Base-by-base conservation (phyloP, 2,888 invertebrate genomes). In the Sminthurides aquaticus region DNA sequence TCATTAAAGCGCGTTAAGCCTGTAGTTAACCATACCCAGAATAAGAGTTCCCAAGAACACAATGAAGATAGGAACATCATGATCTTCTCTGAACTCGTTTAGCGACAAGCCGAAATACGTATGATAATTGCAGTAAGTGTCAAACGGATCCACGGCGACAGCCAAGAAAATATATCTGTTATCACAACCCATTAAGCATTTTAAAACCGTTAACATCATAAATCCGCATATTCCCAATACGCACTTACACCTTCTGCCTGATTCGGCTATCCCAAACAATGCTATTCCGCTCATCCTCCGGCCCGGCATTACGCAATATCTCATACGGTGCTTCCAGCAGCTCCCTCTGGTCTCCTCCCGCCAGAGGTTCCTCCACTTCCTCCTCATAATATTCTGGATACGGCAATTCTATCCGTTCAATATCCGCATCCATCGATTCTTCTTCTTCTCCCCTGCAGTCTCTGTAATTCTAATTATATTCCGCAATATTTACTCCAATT, bases 71-170 rank as follows among this genome's bases (percentile, higher is more conserved):
- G 64, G 48, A 20, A 62, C 29, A 11, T 66, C 59, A 1, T 56
- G 34, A 15, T 56, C 60, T 29, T 66, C 67, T 20, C 60, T 43
- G 11, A 64, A 52, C 1, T 60, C 61, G 11, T 67, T 64, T 2
- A 70, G 56, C 0, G 70, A 71, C 15, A 72, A 65, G 2, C 69
- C 72, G 57, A 72, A 72, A 15, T 67, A 11, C 18, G 69, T 62
- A 15, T 64, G 62, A 55, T 62, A 68, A 29, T 68, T 65, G 49
- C 72, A 72, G 2, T 68, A 64, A 0, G 68, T 60, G 22, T 57
- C 61, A 25, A 57, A 60, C 11, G 63, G 60, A n/a, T 72, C 67
- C 2, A 68, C 62, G 11, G 69, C 68, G 0, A 72, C 65, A 0
- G 69, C 72, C 27, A 70, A 27, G 52, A 70, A 72, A 11, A 72